Evolutionary conservation across 2,888 invertebrate species (phyloP).

Genomic region (Caenorhabditis drosophilae): DNA sequence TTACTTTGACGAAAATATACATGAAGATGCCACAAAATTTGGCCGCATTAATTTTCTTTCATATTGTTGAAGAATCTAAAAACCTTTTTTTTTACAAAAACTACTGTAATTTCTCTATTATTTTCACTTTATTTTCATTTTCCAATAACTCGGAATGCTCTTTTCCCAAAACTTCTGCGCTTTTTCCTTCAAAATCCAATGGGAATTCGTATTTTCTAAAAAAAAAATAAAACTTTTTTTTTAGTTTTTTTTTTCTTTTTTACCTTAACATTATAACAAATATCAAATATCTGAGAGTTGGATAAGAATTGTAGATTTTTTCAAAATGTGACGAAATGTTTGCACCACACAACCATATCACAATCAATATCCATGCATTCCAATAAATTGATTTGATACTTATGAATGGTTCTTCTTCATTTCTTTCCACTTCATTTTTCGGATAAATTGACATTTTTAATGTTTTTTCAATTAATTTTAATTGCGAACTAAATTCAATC

Average conservation of each 20-base stretch:
- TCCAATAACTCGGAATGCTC: constrained; percentile 5
- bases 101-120: neutral
- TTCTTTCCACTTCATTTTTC: neutral
- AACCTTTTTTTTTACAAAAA: no score
- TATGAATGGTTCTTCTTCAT: neutral
- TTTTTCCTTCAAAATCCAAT: constrained; percentile 21
- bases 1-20: constrained; percentile 6
- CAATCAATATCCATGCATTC: constrained; percentile 21
- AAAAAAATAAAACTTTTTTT: neutral
- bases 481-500: constrained; percentile 7
- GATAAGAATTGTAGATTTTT: constrained; percentile 12
- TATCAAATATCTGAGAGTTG: constrained; percentile 19
- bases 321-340: constrained; percentile 7
- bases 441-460: constrained; percentile 14
- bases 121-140: neutral
- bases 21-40: no score
- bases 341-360: constrained; percentile 25
- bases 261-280: constrained; percentile 10
- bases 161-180: constrained; percentile 1
- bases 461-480: constrained; percentile 17
- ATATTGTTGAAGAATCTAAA: constrained; percentile 1
- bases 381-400: constrained; percentile 6
- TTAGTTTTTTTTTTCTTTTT: neutral
- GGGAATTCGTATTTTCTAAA: constrained; percentile 21
- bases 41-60: constrained; percentile 10